Evolutionary conservation across 2,113 vertebrate genomes (phyloP).

Genomic region (Misgurnus mizolepis): DNA sequence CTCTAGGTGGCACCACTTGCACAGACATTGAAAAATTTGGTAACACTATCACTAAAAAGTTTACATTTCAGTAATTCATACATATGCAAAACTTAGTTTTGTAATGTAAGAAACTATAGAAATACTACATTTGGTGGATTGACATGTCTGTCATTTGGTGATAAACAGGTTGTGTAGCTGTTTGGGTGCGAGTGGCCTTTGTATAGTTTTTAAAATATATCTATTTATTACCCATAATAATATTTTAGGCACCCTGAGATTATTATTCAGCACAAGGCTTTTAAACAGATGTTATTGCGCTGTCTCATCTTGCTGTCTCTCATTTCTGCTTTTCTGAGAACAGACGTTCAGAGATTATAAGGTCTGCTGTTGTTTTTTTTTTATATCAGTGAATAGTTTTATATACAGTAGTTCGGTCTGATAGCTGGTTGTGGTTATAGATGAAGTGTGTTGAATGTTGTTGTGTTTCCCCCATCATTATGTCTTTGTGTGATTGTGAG

Average conservation of each 20-base stretch:
- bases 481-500: slow-evolving; percentile 15
- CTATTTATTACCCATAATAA: not conserved
- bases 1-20: slow-evolving; percentile 27
- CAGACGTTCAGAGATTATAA: slow-evolving; percentile 55
- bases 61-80: no score
- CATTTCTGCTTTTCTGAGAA: slow-evolving; percentile 28
- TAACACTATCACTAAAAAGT: no score
- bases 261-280: not conserved
- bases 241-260: not conserved
- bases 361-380: slow-evolving; percentile 40
- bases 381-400: slow-evolving; percentile 31
- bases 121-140: no score
- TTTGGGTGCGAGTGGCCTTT: no score
- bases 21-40: not conserved
- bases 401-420: slow-evolving; percentile 15
- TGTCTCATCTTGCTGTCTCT: slow-evolving; percentile 37
- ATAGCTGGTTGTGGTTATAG: slow-evolving; percentile 3
- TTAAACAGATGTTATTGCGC: not conserved
- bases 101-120: no score
- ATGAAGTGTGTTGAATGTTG: not conserved
- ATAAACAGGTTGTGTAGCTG: no score
- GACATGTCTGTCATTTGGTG: no score
- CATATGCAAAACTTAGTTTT: no score
- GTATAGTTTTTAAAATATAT: no score
- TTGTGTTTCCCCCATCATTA: not conserved